A percentile compares a stretch with the other conserved stretches of the same genome.
Evolutionary conservation across 2,888 invertebrate species (phyloP).

Genomic region (Sarcophaga rosellei): DNA sequence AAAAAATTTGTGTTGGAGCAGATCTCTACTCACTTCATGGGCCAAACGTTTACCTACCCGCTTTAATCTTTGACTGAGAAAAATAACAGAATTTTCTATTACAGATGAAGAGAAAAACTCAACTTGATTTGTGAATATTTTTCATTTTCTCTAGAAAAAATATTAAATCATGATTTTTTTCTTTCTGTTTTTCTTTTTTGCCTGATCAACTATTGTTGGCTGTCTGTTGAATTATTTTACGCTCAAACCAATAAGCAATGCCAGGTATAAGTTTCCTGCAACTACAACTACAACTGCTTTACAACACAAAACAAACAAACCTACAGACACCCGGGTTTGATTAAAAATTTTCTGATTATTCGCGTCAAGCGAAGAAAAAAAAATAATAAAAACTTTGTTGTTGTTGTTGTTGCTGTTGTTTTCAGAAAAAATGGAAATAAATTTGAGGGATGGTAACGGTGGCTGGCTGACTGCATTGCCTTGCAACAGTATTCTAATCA

Average conservation of each 20-base stretch:
- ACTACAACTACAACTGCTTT: slow-evolving; percentile 45
- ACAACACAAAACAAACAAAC: slow-evolving; percentile 4
- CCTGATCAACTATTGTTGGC: slow-evolving; percentile 50
- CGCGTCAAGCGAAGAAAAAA: slow-evolving; percentile 47
- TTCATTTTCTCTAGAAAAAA: slow-evolving; percentile 31
- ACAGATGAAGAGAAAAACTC: slow-evolving; percentile 15
- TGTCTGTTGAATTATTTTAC: slow-evolving; percentile 41
- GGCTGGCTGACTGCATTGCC: too few relatives aligned
- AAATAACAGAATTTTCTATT: slow-evolving; percentile 18
- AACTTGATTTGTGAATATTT: slow-evolving; percentile 46
- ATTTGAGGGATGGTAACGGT: too few relatives aligned
- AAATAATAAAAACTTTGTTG: background rate
- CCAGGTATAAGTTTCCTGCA: slow-evolving; percentile 33
- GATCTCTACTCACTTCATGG: too few relatives aligned
- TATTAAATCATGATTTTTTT: slow-evolving; percentile 8
- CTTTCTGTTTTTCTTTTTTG: too few relatives aligned
- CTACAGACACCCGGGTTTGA: slow-evolving; percentile 54
- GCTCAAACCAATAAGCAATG: slow-evolving; percentile 46
- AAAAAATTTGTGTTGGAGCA: too few relatives aligned
- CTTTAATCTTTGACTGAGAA: background rate
- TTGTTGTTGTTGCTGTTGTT: too few relatives aligned
- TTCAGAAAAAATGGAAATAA: too few relatives aligned
- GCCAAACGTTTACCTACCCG: too few relatives aligned
- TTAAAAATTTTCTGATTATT: slow-evolving; percentile 67
- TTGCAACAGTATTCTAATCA: too few relatives aligned